A percentile compares a stretch with the other conserved stretches of the same genome.
phyloP scores from a whole-genome alignment of 2,888 invertebrate species.

The Mactromeris polynyma region DNA sequence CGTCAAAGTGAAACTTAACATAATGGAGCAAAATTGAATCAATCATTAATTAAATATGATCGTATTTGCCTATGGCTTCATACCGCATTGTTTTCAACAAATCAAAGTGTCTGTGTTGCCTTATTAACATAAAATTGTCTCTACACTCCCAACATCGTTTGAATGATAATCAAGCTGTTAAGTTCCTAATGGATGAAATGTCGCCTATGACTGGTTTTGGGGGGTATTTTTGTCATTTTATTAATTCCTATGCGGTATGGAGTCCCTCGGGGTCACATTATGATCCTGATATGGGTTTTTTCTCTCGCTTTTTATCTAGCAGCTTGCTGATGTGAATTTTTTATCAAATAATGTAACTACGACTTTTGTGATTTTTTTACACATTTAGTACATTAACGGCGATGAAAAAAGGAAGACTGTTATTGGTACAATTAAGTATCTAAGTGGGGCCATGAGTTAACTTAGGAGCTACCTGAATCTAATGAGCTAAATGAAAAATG shows the following conservation, averaged over 20 bases:
- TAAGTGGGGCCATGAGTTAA: not conserved
- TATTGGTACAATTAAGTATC: not conserved
- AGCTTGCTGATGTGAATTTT: not conserved
- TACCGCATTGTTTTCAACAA: not conserved
- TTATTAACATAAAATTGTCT: constrained; percentile 3
- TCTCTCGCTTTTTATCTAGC: not conserved
- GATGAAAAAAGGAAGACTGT: not conserved
- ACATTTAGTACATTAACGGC: not conserved
- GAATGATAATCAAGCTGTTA: not conserved
- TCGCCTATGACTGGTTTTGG: not conserved
- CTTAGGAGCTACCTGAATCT: not conserved
- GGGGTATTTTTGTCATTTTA: constrained; percentile 7
- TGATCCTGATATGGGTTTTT: not conserved
- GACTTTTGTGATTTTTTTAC: not conserved
- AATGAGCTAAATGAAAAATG: too few relatives aligned
- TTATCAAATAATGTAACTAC: not conserved
- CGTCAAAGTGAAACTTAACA: constrained; percentile 6
- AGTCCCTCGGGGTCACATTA: not conserved
- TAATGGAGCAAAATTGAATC: not conserved
- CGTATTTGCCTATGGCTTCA: not conserved
- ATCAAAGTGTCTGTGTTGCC: not conserved
- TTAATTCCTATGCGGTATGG: not conserved
- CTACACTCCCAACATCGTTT: not conserved
- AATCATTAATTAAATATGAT: not conserved
- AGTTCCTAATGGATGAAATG: not conserved